Percentiles rank a stretch among this genome's conserved stretches.
Evolutionary conservation across 2,888 invertebrate genomes (phyloP).

Genomic region (Nymphalis c-album): DNA sequence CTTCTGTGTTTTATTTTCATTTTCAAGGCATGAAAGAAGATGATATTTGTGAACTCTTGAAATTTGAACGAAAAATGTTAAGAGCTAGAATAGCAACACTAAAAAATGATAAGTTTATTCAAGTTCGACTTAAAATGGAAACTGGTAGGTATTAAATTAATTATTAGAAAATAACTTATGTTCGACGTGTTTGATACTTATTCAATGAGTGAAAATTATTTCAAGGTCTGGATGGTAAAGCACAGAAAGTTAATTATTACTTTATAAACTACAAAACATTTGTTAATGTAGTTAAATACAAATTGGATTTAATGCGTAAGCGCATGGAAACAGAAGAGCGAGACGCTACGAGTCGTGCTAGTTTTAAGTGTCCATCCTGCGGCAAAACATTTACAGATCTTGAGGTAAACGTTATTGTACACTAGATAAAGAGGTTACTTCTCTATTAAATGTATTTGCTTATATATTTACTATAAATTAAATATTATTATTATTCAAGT

Average conservation of each 20-base stretch:
- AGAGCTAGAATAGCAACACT: slow-evolving; percentile 92
- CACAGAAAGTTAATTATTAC: slow-evolving; percentile 97
- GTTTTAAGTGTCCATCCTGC: slow-evolving; percentile 96
- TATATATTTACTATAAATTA: background rate
- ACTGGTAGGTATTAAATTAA: slow-evolving; percentile 82
- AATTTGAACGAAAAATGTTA: slow-evolving; percentile 96
- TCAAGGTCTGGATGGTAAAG: slow-evolving; percentile 91
- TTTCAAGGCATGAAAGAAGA: slow-evolving; percentile 91
- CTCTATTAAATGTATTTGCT: too few relatives aligned
- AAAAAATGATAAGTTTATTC: slow-evolving; percentile 96
- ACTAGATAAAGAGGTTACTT: background rate
- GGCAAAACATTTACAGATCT: slow-evolving; percentile 97
- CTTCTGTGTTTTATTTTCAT: background rate
- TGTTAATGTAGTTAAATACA: slow-evolving; percentile 98
- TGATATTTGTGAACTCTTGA: slow-evolving; percentile 93
- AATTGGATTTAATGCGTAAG: slow-evolving; percentile 96
- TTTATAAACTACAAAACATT: slow-evolving; percentile 98
- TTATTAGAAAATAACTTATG: background rate
- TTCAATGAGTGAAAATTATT: too few relatives aligned
- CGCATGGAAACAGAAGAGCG: slow-evolving; percentile 97
- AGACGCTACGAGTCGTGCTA: slow-evolving; percentile 96
- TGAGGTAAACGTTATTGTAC: slow-evolving; percentile 81
- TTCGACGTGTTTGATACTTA: too few relatives aligned
- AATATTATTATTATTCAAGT: background rate
- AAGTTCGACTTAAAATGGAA: slow-evolving; percentile 96